phyloP scores from a whole-genome alignment of 2,113 vertebrate genomes.

The Heteronetta atricapilla region DNA sequence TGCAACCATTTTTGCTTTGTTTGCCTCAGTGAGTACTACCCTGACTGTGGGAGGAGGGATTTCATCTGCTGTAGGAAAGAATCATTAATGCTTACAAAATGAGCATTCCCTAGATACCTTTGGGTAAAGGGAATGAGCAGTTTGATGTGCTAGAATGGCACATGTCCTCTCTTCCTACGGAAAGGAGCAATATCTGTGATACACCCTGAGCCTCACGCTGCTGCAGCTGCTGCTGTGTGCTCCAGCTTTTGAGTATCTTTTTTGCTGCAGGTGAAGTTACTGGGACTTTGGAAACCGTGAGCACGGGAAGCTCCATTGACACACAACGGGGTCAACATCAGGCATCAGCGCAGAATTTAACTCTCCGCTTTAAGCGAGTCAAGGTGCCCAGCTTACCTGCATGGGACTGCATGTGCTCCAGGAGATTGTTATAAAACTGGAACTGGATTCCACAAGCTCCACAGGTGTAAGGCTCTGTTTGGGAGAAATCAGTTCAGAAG shows the following conservation, averaged over 20 bases:
- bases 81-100: accelerated
- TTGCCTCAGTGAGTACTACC: neutral
- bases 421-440: constrained; percentile 99
- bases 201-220: neutral
- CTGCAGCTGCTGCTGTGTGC: neutral
- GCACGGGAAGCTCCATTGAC: constrained; percentile 15
- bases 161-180: neutral
- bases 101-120: neutral
- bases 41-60: neutral
- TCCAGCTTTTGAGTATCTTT: neutral
- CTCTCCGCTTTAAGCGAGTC: constrained; percentile 11
- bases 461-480: constrained; percentile 96
- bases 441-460: constrained; percentile 99
- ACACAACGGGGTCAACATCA: constrained; percentile 16
- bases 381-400: constrained; percentile 84
- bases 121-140: neutral
- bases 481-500: constrained; percentile 77
- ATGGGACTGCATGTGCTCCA: constrained; percentile 99
- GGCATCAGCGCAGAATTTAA: constrained; percentile 34
- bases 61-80: neutral
- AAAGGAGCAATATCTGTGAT: neutral
- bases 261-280: neutral
- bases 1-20: accelerated
- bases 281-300: constrained; percentile 26
- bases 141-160: neutral